Evolutionary conservation across 1,140 invertebrate species (phyloP).

Genomic region (Vanessa atalanta): DNA sequence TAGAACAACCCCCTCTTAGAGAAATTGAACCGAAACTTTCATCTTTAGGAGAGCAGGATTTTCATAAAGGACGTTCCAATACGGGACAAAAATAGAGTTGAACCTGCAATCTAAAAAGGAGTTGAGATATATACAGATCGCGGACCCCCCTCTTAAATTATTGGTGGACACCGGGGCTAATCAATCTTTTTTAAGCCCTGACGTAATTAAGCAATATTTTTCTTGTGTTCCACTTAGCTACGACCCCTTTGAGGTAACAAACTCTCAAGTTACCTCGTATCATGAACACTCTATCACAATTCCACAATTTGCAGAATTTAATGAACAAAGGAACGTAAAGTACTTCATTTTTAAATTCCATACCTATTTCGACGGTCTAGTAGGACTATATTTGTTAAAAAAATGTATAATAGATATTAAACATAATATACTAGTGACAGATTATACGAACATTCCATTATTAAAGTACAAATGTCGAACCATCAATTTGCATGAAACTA

Average conservation of each 20-base stretch:
- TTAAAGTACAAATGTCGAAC: too few relatives aligned
- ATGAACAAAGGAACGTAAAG: constrained; percentile 30
- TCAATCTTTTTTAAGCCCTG: constrained; percentile 42
- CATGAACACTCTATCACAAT: constrained; percentile 42
- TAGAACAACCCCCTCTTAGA: neutral
- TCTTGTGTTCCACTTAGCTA: constrained; percentile 25
- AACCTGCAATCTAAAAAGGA: constrained; percentile 41
- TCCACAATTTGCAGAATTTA: constrained; percentile 41
- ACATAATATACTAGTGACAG: constrained; percentile 37
- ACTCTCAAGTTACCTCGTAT: constrained; percentile 37
- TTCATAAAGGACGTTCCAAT: neutral
- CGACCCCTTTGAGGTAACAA: constrained; percentile 45
- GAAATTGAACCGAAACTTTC: neutral
- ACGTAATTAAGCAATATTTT: constrained; percentile 37
- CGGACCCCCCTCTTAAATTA: constrained; percentile 31
- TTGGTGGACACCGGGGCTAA: constrained; percentile 34
- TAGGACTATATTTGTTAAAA: constrained; percentile 40
- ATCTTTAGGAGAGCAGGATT: neutral
- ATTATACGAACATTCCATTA: neutral
- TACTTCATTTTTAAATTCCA: constrained; percentile 45
- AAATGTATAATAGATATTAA: constrained; percentile 45
- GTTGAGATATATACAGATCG: constrained; percentile 36
- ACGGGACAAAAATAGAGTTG: constrained; percentile 38
- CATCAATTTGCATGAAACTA: too few relatives aligned
- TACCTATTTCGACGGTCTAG: constrained; percentile 43